A percentile compares a stretch with the other conserved stretches of the same genome.
Evolutionary conservation across 2,797 vertebrate genomes (phyloP).

Genomic region (Artibeus lituratus): DNA sequence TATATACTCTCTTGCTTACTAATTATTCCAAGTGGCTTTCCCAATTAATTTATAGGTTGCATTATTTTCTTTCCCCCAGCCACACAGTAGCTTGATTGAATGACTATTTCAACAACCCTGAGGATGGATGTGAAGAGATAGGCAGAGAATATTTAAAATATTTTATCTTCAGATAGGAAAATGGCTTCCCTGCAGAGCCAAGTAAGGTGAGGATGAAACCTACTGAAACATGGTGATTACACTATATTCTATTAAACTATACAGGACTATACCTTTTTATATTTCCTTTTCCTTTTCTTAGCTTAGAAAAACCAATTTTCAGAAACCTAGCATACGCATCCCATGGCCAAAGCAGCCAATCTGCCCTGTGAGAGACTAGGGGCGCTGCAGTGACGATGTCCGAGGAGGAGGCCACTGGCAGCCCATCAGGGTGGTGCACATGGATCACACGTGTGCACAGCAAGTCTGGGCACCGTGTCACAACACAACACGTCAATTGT

Average conservation of each 20-base stretch:
- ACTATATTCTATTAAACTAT: background rate
- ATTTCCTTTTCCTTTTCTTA: background rate
- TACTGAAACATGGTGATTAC: background rate
- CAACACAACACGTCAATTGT: background rate
- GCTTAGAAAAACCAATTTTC: background rate
- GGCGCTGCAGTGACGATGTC: background rate
- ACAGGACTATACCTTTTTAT: background rate
- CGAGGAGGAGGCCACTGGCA: background rate
- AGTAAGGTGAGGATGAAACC: background rate
- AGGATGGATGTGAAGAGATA: background rate
- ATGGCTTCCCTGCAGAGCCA: background rate
- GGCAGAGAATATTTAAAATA: background rate
- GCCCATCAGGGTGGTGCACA: too few relatives aligned
- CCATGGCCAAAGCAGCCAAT: background rate
- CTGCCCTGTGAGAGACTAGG: background rate
- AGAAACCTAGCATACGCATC: background rate
- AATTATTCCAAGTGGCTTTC: background rate
- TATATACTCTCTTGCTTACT: background rate
- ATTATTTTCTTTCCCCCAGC: background rate
- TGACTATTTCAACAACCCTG: background rate
- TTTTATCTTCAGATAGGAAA: background rate
- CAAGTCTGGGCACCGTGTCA: background rate
- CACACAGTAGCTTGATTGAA: background rate
- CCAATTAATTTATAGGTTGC: background rate
- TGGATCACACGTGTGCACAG: rapidly evolving